Evolutionary conservation across 37 sponge, comb jelly and placozoan species (phyloP).

Genomic region (Crambe crambe): DNA sequence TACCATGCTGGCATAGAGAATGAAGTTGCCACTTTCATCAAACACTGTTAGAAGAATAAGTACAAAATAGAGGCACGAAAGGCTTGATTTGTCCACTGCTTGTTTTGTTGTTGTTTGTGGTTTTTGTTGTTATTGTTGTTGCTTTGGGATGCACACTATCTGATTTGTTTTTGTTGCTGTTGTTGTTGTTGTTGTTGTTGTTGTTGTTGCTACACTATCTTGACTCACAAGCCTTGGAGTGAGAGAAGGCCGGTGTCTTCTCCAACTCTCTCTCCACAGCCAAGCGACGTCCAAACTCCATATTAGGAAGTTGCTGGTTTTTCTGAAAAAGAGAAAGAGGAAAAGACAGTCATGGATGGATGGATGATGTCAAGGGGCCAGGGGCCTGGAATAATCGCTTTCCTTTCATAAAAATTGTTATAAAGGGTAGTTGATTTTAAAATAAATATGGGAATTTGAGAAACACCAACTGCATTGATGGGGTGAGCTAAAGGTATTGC

Average conservation of each 20-base stretch:
- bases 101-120: too few relatives aligned
- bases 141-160: too few relatives aligned
- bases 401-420: not conserved
- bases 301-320: constrained; percentile 70
- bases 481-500: too few relatives aligned
- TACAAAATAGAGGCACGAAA: not conserved
- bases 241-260: constrained; percentile 57
- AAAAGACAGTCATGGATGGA: not conserved
- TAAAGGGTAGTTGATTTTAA: not conserved
- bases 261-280: constrained; percentile 92
- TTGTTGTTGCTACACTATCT: too few relatives aligned
- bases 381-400: not conserved
- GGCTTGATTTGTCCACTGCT: too few relatives aligned
- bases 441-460: too few relatives aligned
- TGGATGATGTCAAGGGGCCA: too few relatives aligned
- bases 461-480: too few relatives aligned
- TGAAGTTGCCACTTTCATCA: constrained; percentile 88
- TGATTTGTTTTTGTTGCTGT: too few relatives aligned
- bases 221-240: constrained; percentile 61
- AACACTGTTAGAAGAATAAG: constrained; percentile 55
- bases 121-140: too few relatives aligned
- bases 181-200: too few relatives aligned
- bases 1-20: constrained; percentile 87
- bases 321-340: constrained; percentile 20
- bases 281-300: constrained; percentile 92